Conservation (phyloP, 2,888 invertebrate species). For the Dichetophora obliterata region DNA sequence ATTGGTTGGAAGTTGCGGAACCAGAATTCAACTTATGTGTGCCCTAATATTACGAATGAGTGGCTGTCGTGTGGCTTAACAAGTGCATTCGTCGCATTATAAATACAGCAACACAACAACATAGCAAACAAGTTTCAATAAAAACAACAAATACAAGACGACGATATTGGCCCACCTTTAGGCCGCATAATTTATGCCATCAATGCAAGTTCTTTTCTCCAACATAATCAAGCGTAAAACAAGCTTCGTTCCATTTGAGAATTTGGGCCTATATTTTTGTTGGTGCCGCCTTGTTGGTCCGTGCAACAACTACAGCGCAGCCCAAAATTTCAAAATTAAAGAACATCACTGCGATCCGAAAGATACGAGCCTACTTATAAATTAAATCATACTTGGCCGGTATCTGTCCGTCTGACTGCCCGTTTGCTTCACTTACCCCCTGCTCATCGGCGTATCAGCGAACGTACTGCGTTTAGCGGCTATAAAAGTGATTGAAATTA, state of each 20-base stretch:
- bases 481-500: slow-evolving; percentile 38
- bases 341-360: slow-evolving; percentile 10
- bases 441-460: background rate
- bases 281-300: background rate
- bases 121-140: slow-evolving; percentile 24
- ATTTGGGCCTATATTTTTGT: background rate
- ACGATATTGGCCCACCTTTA: slow-evolving; percentile 30
- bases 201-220: slow-evolving; percentile 25
- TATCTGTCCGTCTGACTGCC: background rate
- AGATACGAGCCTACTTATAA: slow-evolving; percentile 26
- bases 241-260: background rate
- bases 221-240: slow-evolving; percentile 32
- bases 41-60: slow-evolving; percentile 29
- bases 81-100: slow-evolving; percentile 33
- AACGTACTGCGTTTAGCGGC: slow-evolving; percentile 21
- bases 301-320: background rate
- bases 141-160: background rate
- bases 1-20: background rate
- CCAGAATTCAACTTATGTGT: slow-evolving; percentile 28
- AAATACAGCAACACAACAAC: slow-evolving; percentile 9
- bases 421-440: background rate
- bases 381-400: slow-evolving; percentile 17
- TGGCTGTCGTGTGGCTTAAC: slow-evolving; percentile 28
- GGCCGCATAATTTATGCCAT: slow-evolving; percentile 35
- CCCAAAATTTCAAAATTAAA: background rate